A percentile compares a stretch with the other conserved stretches of the same genome.
Evolutionary conservation across 2,888 invertebrate genomes (phyloP).

Genomic region (Drosophila meridionalis): DNA sequence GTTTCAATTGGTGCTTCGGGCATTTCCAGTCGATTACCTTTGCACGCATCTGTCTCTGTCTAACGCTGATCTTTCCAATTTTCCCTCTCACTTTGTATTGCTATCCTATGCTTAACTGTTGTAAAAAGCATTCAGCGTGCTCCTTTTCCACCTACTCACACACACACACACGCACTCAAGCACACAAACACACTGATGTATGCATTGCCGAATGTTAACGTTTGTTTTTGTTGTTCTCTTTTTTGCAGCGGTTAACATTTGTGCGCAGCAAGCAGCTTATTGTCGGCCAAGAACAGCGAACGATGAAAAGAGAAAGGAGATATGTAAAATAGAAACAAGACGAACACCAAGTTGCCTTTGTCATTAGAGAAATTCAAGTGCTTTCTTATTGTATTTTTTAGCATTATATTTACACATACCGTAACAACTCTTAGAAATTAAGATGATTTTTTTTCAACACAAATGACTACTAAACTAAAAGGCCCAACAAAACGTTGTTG

Average conservation of each 20-base stretch:
- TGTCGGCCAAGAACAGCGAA: slow-evolving; percentile 4
- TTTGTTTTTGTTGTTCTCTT: slow-evolving; percentile 16
- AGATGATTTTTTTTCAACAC: slow-evolving; percentile 27
- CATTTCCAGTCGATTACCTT: slow-evolving; percentile 11
- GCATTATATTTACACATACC: slow-evolving; percentile 40
- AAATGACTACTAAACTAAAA: slow-evolving; percentile 21
- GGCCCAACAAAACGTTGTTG: slow-evolving; percentile 12
- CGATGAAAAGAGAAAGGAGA: slow-evolving; percentile 3
- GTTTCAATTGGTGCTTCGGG: slow-evolving; percentile 28
- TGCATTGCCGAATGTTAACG: not conserved
- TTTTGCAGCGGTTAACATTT: slow-evolving; percentile 57
- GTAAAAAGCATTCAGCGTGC: slow-evolving; percentile 20
- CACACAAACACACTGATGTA: not conserved
- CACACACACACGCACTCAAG: not conserved
- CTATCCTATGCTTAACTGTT: slow-evolving; percentile 15
- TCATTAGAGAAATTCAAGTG: slow-evolving; percentile 76
- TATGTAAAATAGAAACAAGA: slow-evolving; percentile 30
- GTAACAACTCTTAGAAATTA: slow-evolving; percentile 35
- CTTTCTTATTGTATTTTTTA: slow-evolving; percentile 70
- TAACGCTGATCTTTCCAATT: slow-evolving; percentile 25
- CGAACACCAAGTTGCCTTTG: slow-evolving; percentile 81
- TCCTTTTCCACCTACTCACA: slow-evolving; percentile 1
- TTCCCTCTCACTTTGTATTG: slow-evolving; percentile 6
- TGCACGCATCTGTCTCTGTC: slow-evolving; percentile 5
- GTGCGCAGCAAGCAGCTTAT: slow-evolving; percentile 13